phyloP scores from a whole-genome alignment of 23 tunicate genomes.

The Styela plicata region DNA sequence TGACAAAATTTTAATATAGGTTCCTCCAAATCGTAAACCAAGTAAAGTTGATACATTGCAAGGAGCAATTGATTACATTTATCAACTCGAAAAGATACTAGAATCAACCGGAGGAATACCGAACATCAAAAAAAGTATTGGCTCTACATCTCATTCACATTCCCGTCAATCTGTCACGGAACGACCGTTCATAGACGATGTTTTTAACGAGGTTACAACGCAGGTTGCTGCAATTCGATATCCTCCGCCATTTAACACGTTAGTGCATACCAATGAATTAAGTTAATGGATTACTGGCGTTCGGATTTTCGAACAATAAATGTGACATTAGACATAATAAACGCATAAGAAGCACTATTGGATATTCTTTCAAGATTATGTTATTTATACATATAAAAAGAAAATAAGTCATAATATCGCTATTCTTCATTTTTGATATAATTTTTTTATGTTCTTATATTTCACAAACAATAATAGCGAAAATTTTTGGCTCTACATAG shows the following conservation, averaged over 20 bases:
- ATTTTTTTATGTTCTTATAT: too few relatives aligned
- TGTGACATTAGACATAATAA: too few relatives aligned
- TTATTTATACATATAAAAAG: too few relatives aligned
- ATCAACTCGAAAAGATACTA: constrained; percentile 48
- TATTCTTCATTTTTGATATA: too few relatives aligned
- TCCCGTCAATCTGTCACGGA: constrained; percentile 92
- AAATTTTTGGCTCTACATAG: too few relatives aligned
- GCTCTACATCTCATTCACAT: constrained; percentile 45
- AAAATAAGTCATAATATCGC: too few relatives aligned
- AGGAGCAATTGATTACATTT: constrained; percentile 84
- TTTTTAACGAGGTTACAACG: neutral
- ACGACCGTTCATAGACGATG: constrained; percentile 54
- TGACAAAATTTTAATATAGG: constrained; percentile 37
- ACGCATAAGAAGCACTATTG: too few relatives aligned
- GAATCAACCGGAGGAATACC: constrained; percentile 85
- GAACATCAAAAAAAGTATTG: constrained; percentile 29
- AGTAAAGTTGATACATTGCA: constrained; percentile 92
- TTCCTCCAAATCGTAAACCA: constrained; percentile 76
- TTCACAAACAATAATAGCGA: too few relatives aligned
- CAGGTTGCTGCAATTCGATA: neutral
- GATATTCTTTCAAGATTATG: too few relatives aligned
- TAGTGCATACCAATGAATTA: too few relatives aligned
- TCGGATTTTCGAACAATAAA: too few relatives aligned
- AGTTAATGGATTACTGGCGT: too few relatives aligned
- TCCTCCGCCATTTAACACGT: constrained; percentile 22